Conservation (phyloP, 1,140 invertebrate species). For the Propsilocerus akamusi region DNA sequence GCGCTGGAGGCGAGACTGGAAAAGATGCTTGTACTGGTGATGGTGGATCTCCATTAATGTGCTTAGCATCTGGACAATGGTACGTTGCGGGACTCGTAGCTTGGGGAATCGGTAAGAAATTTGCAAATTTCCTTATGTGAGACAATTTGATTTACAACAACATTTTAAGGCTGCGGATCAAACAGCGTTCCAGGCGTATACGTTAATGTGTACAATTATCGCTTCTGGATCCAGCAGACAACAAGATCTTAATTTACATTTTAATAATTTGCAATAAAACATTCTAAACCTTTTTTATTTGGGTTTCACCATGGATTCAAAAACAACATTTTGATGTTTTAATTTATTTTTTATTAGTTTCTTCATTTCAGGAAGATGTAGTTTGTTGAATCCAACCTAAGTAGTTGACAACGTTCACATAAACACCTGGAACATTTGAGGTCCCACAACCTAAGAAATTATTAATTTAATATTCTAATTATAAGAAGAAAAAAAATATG, state of each 20-base stretch:
- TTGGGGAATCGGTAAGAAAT: constrained; percentile 42
- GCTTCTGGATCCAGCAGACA: constrained; percentile 36
- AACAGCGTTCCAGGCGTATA: constrained; percentile 45
- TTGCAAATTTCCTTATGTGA: not conserved
- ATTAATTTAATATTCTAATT: not conserved
- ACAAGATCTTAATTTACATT: too few species aligned
- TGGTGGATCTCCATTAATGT: constrained; percentile 55
- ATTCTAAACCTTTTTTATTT: too few species aligned
- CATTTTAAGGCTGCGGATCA: constrained; percentile 29
- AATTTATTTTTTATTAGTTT: too few species aligned
- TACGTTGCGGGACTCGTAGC: constrained; percentile 49
- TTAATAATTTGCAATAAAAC: too few species aligned
- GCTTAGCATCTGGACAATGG: constrained; percentile 32
- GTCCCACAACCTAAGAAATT: too few species aligned
- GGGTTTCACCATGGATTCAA: too few species aligned
- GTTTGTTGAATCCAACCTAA: constrained; percentile 36
- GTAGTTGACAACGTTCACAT: constrained; percentile 41
- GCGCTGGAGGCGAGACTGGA: constrained; percentile 53
- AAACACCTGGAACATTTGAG: constrained; percentile 41
- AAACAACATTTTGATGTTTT: too few species aligned
- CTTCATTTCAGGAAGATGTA: too few species aligned
- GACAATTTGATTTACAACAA: too few species aligned
- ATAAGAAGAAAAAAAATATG: not conserved
- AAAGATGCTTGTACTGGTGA: constrained; percentile 70
- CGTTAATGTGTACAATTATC: constrained; percentile 37